phyloP scores from a whole-genome alignment of 2,888 invertebrate species.

The Pegoplata infirma region DNA sequence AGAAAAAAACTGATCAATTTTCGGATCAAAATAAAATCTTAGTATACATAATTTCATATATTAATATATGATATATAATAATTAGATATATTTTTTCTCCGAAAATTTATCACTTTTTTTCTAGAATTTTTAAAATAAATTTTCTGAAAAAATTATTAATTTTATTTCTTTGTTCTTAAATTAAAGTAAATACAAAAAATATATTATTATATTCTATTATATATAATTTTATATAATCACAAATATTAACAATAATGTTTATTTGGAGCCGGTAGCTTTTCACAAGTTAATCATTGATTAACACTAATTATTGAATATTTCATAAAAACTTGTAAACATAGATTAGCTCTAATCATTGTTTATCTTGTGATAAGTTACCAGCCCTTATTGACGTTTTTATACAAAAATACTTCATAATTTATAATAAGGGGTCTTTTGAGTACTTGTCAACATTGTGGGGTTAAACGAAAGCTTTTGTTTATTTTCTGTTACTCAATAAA shows the following conservation, averaged over 20 bases:
- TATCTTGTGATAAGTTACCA: no score
- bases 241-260: constrained; percentile 23
- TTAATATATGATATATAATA: no score
- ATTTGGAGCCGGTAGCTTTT: no score
- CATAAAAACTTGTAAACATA: no score
- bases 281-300: no score
- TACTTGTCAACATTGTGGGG: constrained; percentile 26
- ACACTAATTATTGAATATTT: no score
- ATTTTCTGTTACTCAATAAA: background rate
- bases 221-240: constrained; percentile 51
- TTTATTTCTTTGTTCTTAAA: constrained; percentile 45
- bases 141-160: constrained; percentile 1
- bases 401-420: constrained; percentile 15
- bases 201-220: no score
- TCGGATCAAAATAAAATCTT: no score
- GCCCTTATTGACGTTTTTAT: constrained; percentile 19
- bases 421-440: constrained; percentile 38
- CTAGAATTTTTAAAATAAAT: no score
- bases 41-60: no score
- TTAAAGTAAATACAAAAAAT: constrained; percentile 52
- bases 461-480: constrained; percentile 30
- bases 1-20: no score
- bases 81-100: background rate
- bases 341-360: no score
- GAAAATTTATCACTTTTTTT: constrained; percentile 19